Evolutionary conservation across 2,797 vertebrate species (phyloP), one percentile per base, ranked within the genome.

Genomic region (Darevskia mixta): DNA sequence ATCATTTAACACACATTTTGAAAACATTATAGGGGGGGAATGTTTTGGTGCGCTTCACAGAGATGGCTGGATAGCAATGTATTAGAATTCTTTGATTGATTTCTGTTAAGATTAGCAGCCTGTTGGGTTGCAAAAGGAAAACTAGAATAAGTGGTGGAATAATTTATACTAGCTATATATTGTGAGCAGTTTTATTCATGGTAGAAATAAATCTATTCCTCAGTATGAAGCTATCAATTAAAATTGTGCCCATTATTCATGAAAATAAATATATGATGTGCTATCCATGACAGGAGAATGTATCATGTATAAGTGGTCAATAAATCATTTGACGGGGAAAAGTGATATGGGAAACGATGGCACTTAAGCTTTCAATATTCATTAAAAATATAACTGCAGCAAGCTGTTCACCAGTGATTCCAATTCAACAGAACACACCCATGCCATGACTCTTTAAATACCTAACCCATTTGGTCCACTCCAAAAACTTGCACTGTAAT

Each of bases 211-310:
- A 97, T 97, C 92, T 95, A 90, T 90, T 93, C 41, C 61, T 94
- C 90, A 92, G 76, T 93, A 95, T 95, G 91, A 96, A 96, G 89
- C 94, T 93, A 97, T 97, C 95, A 97, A 96, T 97, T 97, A 96
- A 96, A 94, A 92, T 93, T 78, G 92, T 95, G 82, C 90, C 90
- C 89, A 95, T 96, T 96, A 96, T 95, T 97, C 95, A 96, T 95
- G 95, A 95, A 96, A 96, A 96, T 94, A 97, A 96, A 97, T 96
- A 93, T 93, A 96, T 94, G 93, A 90, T 91, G 91, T 95, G 91
- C 90, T 96, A 94, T 92, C 95, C 88, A 94, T 94, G 93, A 95
- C 92, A 97, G 93, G 86, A 92, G 92, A 96, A 96, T 96, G 91
- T 93, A 95, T 96, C 96, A 96, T 95, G 85, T 94, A 86, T 96